Percentiles rank a stretch among this genome's conserved stretches.
These are phyloP conservation scores for Melopsittacus undulatus DNA, from an alignment of 2,797 vertebrate species.

Conservation along the genomic window DNA sequence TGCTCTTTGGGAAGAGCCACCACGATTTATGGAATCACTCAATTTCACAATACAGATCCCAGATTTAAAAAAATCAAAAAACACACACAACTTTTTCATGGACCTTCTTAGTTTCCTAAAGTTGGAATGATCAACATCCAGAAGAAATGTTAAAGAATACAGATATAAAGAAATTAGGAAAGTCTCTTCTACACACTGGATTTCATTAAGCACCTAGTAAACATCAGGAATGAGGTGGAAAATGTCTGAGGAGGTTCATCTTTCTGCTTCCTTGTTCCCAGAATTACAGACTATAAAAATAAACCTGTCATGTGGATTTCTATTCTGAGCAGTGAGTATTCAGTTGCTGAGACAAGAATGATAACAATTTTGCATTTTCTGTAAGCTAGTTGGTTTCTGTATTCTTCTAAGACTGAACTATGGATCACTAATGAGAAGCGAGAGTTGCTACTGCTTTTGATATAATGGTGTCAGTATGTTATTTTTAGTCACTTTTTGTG, in stretches of 20 bases:
- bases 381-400: constrained; percentile 6
- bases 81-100: not conserved
- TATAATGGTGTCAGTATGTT: constrained; percentile 39
- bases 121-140: not conserved
- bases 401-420: constrained; percentile 17
- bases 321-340: constrained; percentile 55
- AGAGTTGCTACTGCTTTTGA: constrained; percentile 37
- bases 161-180: not conserved
- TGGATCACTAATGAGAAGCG: constrained; percentile 10
- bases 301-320: constrained; percentile 65
- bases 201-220: constrained; percentile 42
- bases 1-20: not conserved
- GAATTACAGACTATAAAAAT: constrained; percentile 69
- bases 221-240: constrained; percentile 27
- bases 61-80: not conserved
- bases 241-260: constrained; percentile 46
- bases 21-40: not conserved
- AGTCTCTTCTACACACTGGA: not conserved
- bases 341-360: constrained; percentile 48
- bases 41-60: not conserved
- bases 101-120: not conserved
- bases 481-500: constrained; percentile 32
- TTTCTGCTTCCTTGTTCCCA: constrained; percentile 50
- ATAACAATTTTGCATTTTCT: constrained; percentile 38
- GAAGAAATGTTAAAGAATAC: not conserved